phyloP scores from a whole-genome alignment of 2,113 vertebrate species.

The Calyptomena viridis region DNA sequence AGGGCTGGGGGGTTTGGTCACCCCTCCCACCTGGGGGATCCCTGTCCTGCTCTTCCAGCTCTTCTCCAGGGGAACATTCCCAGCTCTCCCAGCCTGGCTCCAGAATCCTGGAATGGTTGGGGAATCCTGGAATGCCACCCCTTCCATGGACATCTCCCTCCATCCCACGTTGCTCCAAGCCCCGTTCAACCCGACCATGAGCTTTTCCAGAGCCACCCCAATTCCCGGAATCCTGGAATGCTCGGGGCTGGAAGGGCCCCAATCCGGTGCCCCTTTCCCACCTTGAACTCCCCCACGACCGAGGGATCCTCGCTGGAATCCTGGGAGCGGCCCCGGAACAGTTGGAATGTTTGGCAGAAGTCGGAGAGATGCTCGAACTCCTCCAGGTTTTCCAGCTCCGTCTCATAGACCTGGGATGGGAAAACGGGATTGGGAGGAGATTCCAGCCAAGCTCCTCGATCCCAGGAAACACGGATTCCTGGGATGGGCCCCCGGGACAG shows the following conservation, averaged over 20 bases:
- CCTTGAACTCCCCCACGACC: conserved; percentile 96
- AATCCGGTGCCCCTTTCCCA: not conserved
- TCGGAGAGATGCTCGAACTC: conserved; percentile 83
- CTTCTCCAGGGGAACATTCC: not conserved
- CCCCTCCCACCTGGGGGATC: too few species aligned
- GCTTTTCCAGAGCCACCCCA: not conserved
- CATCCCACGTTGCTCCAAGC: not conserved
- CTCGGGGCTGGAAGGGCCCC: too few species aligned
- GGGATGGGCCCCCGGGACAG: not conserved
- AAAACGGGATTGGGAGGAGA: not conserved
- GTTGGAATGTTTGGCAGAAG: conserved; percentile 93
- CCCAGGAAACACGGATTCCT: fast-evolving
- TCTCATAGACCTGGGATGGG: conserved; percentile 82
- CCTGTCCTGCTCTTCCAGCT: too few species aligned
- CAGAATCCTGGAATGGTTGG: not conserved
- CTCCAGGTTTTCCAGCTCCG: conserved; percentile 82
- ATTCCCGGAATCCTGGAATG: fast-evolving
- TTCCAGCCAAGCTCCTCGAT: not conserved
- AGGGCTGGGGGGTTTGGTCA: too few species aligned
- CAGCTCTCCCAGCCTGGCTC: not conserved
- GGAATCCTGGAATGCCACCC: too few species aligned
- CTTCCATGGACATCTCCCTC: fast-evolving
- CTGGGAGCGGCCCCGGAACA: conserved; percentile 86
- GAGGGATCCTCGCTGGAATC: conserved; percentile 88
- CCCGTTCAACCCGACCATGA: not conserved